Evolutionary conservation across 1,140 invertebrate species (phyloP).

Genomic region (Anthonomus grandis): DNA sequence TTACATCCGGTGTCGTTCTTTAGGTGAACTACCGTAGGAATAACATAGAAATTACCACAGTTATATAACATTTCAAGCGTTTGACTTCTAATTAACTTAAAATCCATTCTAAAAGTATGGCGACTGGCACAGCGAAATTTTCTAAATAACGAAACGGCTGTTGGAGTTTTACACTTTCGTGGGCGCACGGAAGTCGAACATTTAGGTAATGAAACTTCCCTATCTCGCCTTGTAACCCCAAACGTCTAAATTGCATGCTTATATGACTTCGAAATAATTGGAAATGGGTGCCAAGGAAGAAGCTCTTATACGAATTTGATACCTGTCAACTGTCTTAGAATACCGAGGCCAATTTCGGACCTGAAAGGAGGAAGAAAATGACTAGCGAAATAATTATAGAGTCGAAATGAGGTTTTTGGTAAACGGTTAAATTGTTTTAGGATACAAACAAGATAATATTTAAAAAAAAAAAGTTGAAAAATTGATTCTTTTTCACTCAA

Average conservation of each 20-base stretch:
- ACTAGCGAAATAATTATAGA: no score
- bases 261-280: slow-evolving; percentile 5
- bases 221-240: slow-evolving; percentile 10
- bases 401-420: no score
- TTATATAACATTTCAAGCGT: no score
- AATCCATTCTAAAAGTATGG: no score
- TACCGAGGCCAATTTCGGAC: slow-evolving; percentile 1
- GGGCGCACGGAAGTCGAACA: slow-evolving; percentile 18
- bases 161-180: slow-evolving; percentile 14
- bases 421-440: no score
- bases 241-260: slow-evolving; percentile 20
- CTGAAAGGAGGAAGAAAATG: slow-evolving; percentile 1
- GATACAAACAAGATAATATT: no score
- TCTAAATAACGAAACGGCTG: background rate
- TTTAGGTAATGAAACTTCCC: slow-evolving; percentile 19
- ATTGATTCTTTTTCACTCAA: no score
- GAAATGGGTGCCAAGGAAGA: slow-evolving; percentile 12
- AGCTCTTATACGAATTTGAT: slow-evolving; percentile 8
- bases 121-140: slow-evolving; percentile 12
- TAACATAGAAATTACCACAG: no score
- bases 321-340: slow-evolving; percentile 12
- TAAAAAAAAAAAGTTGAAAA: no score
- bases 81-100: no score
- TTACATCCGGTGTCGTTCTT: slow-evolving; percentile 35
- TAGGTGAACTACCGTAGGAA: no score